phyloP scores from a whole-genome alignment of 2,113 vertebrate species.

The Oreotrochilus melanogaster region DNA sequence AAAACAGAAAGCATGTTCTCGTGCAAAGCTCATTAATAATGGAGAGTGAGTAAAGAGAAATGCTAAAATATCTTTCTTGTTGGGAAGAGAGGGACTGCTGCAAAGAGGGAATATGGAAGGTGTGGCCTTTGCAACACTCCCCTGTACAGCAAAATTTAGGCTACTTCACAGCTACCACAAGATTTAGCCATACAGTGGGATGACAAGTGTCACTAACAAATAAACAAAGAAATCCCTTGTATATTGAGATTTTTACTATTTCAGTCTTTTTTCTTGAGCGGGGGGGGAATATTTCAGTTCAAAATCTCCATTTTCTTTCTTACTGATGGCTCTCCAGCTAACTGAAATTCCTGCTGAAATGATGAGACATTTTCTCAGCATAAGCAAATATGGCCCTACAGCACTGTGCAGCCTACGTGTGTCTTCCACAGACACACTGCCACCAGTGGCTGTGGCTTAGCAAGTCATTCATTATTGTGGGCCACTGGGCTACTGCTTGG shows the following conservation, averaged over 20 bases:
- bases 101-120: background rate
- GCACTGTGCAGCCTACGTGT: background rate
- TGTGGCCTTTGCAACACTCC: background rate
- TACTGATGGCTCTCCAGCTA: background rate
- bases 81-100: background rate
- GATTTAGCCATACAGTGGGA: background rate
- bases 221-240: background rate
- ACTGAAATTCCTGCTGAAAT: background rate
- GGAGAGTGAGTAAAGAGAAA: background rate
- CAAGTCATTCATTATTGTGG: constrained; percentile 9
- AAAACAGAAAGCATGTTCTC: constrained; percentile 28
- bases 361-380: background rate
- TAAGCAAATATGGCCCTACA: background rate
- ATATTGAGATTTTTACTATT: background rate
- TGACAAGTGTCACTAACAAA: background rate
- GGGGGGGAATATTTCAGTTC: background rate
- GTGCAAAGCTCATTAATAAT: constrained; percentile 51
- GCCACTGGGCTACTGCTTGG: background rate
- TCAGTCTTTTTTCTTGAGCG: background rate
- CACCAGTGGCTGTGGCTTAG: background rate
- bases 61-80: background rate
- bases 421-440: background rate
- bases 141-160: background rate
- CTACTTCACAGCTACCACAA: background rate
- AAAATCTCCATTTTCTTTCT: background rate